Evolutionary conservation across 2,113 vertebrate genomes (phyloP), one percentile per base, ranked within the genome.

Genomic region (Pedionomus torquatus): DNA sequence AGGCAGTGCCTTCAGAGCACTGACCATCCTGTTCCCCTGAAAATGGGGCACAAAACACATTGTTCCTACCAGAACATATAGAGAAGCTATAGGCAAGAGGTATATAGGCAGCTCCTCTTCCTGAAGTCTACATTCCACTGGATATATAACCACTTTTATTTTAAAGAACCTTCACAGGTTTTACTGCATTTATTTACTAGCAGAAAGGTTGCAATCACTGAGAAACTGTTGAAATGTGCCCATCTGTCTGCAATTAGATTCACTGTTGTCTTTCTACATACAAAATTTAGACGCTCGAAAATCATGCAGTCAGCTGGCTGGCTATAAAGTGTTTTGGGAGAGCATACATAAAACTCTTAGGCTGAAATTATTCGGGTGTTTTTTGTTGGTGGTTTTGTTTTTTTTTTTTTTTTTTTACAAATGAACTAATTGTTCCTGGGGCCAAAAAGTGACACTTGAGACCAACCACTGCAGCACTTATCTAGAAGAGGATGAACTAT

Each of bases 171-270:
- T 60, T 72, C 39, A 71, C 55, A 69, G 52, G 66, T 95, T 95
- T 83, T 81, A 31, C 30, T 79, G 51, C 35, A 35, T 79, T 78
- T 87, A 74, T 93, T 94, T 93, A 88, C 85, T 90, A 84, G 48
- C 37, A 68, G 48, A 79, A 94, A 80, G 75, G 57, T 87, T 94
- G 58, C 66, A 76, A 15, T 89, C 33, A 43, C 26, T 10, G 23
- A 71, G 70, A 79, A 94, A 55, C 44, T 55, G 51, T 74, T 82
- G 84, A 79, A 91, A 69, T 85, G 39, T 83, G 66, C 52, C 75
- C 78, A 88, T 93, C 82, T 90, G 82, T 64, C 75, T 54, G 11
- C 35, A 48, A 17, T 87, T 88, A 92, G 52, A 76, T 72, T 88
- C 63, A 55, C 66, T 85, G 31, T 60, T 90, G 35, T 12, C 39